These are phyloP conservation scores for Micrasema minimum DNA, from an alignment of 1,140 invertebrate genomes.

Conservation along the genomic window DNA sequence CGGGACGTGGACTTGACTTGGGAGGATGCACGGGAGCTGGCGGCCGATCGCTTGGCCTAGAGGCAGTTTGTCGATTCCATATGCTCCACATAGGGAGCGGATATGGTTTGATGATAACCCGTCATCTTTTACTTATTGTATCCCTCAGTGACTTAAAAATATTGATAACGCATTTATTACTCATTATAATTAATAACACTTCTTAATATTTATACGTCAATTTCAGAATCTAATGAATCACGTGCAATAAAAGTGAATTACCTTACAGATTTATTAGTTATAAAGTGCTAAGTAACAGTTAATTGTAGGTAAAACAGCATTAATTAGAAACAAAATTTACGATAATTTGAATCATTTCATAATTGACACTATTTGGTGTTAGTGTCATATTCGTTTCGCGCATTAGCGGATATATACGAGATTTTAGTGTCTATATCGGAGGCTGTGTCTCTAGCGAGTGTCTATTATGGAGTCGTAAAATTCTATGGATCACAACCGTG, in stretches of 20 bases:
- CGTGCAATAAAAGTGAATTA: not conserved
- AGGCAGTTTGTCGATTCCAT: too few species aligned
- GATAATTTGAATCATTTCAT: constrained; percentile 32
- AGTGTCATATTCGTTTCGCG: constrained; percentile 34
- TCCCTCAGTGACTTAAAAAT: too few species aligned
- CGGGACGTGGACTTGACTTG: too few species aligned
- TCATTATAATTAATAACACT: too few species aligned
- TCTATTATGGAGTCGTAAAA: constrained; percentile 11
- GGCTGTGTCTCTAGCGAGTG: not conserved
- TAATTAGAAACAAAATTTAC: constrained; percentile 13
- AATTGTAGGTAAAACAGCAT: not conserved
- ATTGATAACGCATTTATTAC: too few species aligned
- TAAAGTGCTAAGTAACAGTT: not conserved
- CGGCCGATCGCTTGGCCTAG: too few species aligned
- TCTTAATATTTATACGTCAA: too few species aligned
- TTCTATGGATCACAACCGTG: constrained; percentile 14
- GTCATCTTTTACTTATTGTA: constrained; percentile 7
- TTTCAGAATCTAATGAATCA: too few species aligned
- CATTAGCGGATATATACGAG: constrained; percentile 22
- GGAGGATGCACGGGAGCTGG: too few species aligned
- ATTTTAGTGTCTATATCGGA: constrained; percentile 16
- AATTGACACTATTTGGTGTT: constrained; percentile 25
- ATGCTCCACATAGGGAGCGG: too few species aligned
- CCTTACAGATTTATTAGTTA: too few species aligned
- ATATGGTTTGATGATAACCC: too few species aligned